phyloP scores from a whole-genome alignment of 2,797 vertebrate species.

The Cebuella pygmaea region DNA sequence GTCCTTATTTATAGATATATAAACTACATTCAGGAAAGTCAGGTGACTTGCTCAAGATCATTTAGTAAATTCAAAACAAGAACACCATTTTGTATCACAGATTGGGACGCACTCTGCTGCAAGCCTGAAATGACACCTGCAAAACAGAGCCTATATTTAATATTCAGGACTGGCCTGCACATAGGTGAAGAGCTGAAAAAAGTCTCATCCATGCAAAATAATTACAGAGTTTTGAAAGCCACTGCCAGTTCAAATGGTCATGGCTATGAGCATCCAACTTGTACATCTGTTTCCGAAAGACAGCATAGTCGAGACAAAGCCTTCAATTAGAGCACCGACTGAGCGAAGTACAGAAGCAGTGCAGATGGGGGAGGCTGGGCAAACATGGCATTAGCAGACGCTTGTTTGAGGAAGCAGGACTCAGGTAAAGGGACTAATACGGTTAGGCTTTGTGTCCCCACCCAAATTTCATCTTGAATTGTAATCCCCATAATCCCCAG shows the following conservation, averaged over 20 bases:
- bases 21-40: slow-evolving; percentile 3
- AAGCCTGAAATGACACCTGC: neutral
- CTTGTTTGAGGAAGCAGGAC: neutral
- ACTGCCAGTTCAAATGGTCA: neutral
- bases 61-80: neutral
- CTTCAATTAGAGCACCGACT: neutral
- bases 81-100: neutral
- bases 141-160: neutral
- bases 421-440: neutral
- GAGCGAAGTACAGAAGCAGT: neutral
- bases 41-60: neutral
- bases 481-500: neutral
- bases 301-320: neutral
- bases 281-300: neutral
- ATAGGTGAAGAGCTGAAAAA: neutral
- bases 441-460: neutral
- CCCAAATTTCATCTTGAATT: neutral
- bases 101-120: neutral
- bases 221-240: neutral
- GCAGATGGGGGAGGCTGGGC: neutral
- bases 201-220: neutral
- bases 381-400: neutral
- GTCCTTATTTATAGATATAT: neutral
- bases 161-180: neutral
- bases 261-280: neutral